phyloP scores from a whole-genome alignment of 2,797 vertebrate genomes.

The Pelobates cultripes region DNA sequence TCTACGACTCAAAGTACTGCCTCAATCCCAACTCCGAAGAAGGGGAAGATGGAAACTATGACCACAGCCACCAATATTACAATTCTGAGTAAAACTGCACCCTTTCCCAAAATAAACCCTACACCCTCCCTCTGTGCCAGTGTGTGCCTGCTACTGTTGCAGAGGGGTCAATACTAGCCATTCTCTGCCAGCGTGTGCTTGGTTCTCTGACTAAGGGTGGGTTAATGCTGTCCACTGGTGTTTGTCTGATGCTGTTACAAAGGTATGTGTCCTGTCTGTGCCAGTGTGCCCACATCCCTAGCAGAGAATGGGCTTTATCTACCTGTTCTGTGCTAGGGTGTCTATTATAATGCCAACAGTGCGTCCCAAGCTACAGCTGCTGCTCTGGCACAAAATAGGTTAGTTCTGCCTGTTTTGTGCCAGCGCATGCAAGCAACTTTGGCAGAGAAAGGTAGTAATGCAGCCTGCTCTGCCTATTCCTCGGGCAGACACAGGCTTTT shows the following conservation, averaged over 20 bases:
- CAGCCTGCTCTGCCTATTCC: not conserved
- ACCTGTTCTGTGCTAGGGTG: not conserved
- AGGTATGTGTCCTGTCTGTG: constrained; percentile 20
- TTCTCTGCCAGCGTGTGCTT: constrained; percentile 39
- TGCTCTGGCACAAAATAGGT: not conserved
- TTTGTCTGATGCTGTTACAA: constrained; percentile 2
- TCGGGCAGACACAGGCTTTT: constrained; percentile 38
- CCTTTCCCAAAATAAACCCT: not conserved
- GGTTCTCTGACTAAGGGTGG: constrained; percentile 37
- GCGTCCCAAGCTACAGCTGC: not conserved
- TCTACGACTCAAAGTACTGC: constrained; percentile 94
- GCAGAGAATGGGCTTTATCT: constrained; percentile 32
- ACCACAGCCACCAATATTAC: constrained; percentile 80
- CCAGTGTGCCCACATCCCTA: constrained; percentile 33
- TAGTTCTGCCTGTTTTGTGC: not conserved
- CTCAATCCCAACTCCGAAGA: constrained; percentile 71
- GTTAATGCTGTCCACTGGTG: constrained; percentile 25
- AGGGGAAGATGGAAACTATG: constrained; percentile 72
- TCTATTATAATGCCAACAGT: not conserved
- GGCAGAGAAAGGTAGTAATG: not conserved
- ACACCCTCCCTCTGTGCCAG: constrained; percentile 25
- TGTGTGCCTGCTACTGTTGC: constrained; percentile 47
- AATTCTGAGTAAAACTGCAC: constrained; percentile 75
- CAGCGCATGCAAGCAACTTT: not conserved
- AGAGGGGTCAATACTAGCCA: constrained; percentile 22